Conservation (phyloP, 2,113 vertebrate genomes). For the Oncorhynchus mykiss region DNA sequence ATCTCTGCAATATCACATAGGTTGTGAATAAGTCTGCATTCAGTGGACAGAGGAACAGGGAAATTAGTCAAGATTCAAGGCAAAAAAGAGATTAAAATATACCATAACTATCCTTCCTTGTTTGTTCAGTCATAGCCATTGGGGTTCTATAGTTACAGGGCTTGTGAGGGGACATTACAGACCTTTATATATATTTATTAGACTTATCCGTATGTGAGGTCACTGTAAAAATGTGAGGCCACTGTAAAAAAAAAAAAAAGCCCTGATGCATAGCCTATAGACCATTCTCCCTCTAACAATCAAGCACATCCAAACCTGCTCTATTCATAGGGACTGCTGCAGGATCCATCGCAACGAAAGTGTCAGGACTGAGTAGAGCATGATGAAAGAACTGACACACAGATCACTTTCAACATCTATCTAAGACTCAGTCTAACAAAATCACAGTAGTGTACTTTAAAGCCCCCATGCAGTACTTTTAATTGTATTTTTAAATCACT, state of each 20-base stretch:
- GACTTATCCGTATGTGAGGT: slow-evolving; percentile 3
- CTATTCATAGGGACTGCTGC: background rate
- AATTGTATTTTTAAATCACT: too few relatives aligned
- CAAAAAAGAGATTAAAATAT: background rate
- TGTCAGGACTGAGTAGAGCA: slow-evolving; percentile 1
- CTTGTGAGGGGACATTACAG: slow-evolving; percentile 8
- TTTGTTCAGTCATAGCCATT: background rate
- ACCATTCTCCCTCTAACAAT: slow-evolving; percentile 4
- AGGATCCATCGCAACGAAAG: background rate
- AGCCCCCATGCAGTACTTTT: background rate
- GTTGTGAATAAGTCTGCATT: too few relatives aligned
- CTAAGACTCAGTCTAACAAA: background rate
- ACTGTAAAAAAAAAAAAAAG: too few relatives aligned
- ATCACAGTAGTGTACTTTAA: background rate
- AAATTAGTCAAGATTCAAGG: background rate
- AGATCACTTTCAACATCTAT: background rate
- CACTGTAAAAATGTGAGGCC: background rate
- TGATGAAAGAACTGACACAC: background rate
- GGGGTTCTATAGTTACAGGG: slow-evolving; percentile 1
- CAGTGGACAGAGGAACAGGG: background rate
- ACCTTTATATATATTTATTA: background rate
- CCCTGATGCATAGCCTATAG: background rate
- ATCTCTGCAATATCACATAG: too few relatives aligned
- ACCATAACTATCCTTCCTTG: background rate
- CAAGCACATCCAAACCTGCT: background rate